Conservation (phyloP, 2,113 vertebrate species). For the Campylorhamphus procurvoides region DNA sequence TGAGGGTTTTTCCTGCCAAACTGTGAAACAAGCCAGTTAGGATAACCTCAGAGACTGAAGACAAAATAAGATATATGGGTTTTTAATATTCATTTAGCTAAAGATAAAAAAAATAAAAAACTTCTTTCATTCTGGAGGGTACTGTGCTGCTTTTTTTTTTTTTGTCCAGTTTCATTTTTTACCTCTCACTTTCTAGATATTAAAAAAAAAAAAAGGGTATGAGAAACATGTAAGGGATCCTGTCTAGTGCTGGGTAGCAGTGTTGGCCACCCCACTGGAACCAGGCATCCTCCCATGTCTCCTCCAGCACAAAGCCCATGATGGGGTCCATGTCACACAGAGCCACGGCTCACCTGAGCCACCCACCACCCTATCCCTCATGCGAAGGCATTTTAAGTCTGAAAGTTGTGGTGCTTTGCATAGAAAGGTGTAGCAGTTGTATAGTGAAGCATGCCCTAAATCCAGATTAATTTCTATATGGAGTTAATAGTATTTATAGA, state of each 20-base stretch:
- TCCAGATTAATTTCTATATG: not conserved
- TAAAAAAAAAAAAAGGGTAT: not conserved
- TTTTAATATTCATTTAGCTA: not conserved
- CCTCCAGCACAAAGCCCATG: not conserved
- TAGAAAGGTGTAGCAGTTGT: not conserved
- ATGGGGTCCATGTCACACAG: fast-evolving
- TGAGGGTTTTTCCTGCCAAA: conserved; percentile 2
- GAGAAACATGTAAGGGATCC: not conserved
- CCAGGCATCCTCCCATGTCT: fast-evolving
- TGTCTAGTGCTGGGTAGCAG: not conserved
- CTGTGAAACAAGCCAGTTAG: conserved; percentile 9
- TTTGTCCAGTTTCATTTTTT: not conserved
- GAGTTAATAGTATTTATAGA: not conserved
- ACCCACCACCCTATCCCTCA: not conserved
- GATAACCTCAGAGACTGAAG: not conserved
- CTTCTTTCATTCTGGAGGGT: not conserved
- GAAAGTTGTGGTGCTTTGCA: not conserved
- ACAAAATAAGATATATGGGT: not conserved
- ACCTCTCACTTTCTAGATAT: not conserved
- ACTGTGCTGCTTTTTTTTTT: not conserved
- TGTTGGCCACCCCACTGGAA: fast-evolving
- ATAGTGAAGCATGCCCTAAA: not conserved
- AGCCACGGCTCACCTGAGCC: fast-evolving
- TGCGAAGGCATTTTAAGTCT: not conserved
- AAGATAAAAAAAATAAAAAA: not conserved